A percentile compares a stretch with the other conserved stretches of the same genome.
Evolutionary conservation across 2,797 vertebrate species (phyloP).

Genomic region (Pipistrellus nathusii): DNA sequence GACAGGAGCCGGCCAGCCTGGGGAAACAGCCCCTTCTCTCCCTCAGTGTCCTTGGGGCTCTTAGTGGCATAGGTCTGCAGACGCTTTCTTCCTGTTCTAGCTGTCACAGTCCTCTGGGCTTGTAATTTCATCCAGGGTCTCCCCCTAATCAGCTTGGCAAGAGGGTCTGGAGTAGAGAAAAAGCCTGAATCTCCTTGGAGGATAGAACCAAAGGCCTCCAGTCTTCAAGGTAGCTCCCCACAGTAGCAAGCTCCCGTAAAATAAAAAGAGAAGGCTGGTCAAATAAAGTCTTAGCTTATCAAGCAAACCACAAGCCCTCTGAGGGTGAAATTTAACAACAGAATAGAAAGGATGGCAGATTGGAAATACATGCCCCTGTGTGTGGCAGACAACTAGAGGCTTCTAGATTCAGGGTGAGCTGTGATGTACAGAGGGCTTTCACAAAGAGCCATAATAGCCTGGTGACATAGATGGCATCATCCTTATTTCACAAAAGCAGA

Average conservation of each 20-base stretch:
- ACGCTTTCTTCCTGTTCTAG: neutral
- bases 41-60: neutral
- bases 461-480: neutral
- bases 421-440: neutral
- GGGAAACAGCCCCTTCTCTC: neutral
- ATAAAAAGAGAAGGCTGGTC: neutral
- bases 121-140: neutral
- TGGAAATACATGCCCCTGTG: neutral
- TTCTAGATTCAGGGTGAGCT: neutral
- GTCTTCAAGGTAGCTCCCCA: neutral
- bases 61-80: neutral
- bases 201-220: neutral
- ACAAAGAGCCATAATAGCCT: neutral
- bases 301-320: neutral
- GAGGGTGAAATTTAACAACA: neutral
- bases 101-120: neutral
- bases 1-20: neutral
- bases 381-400: neutral
- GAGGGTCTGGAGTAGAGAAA: neutral
- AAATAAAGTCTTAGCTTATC: neutral
- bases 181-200: neutral
- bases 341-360: neutral
- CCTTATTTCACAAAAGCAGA: neutral
- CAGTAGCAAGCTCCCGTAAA: neutral
- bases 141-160: neutral